phyloP scores from a whole-genome alignment of 2,888 invertebrate genomes.

The Drosophila eohydei region DNA sequence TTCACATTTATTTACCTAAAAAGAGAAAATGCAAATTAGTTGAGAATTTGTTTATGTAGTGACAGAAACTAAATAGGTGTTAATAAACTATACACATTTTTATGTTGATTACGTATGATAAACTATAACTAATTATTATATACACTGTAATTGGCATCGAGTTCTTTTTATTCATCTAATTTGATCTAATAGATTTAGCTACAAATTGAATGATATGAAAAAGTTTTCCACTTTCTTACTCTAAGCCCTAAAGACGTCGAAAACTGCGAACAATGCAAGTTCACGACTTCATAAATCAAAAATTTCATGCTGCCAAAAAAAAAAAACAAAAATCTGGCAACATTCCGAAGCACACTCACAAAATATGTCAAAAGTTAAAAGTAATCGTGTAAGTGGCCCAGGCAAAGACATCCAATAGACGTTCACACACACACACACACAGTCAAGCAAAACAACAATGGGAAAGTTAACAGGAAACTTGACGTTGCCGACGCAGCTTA shows the following conservation, averaged over 20 bases:
- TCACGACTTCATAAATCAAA: slow-evolving; percentile 58
- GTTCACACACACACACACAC: slow-evolving; percentile 1
- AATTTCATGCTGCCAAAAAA: slow-evolving; percentile 36
- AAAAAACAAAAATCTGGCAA: slow-evolving; percentile 59
- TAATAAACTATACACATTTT: slow-evolving; percentile 22
- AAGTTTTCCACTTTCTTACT: slow-evolving; percentile 31
- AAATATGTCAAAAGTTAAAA: slow-evolving; percentile 69
- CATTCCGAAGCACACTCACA: slow-evolving; percentile 54
- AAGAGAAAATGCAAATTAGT: slow-evolving; percentile 27
- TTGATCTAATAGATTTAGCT: slow-evolving; percentile 29
- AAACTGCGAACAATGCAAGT: slow-evolving; percentile 40
- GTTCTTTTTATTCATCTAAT: slow-evolving; percentile 10
- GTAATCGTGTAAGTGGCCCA: slow-evolving; percentile 62
- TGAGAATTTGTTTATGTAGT: slow-evolving; percentile 10
- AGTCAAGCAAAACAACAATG: slow-evolving; percentile 36
- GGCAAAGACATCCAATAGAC: slow-evolving; percentile 27
- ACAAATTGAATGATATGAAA: slow-evolving; percentile 14
- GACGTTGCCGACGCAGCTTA: slow-evolving; percentile 42
- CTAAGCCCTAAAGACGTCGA: slow-evolving; percentile 2
- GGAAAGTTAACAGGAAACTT: slow-evolving; percentile 59
- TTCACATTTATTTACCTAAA: slow-evolving; percentile 46
- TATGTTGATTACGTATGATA: slow-evolving; percentile 8
- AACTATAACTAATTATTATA: slow-evolving; percentile 19
- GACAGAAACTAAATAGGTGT: slow-evolving; percentile 8
- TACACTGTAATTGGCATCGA: slow-evolving; percentile 25